Evolutionary conservation across 1,140 invertebrate genomes (phyloP), one percentile per base, ranked within the genome.

Genomic region (Streblospio benedicti): DNA sequence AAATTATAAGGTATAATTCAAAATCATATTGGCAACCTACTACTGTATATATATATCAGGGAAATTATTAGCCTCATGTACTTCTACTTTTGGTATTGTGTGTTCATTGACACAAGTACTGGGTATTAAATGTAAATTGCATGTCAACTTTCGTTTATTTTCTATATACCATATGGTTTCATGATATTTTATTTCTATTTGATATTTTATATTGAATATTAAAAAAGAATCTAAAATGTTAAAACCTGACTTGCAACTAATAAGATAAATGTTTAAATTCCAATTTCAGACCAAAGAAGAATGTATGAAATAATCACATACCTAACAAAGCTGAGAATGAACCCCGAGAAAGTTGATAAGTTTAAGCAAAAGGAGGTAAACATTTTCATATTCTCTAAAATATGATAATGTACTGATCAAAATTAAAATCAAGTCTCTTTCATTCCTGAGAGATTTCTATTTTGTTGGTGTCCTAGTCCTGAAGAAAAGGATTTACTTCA

Each of bases 241-340:
- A 14, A 6, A 6, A 18, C 5, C 23, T 30, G 9, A 4, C n/a
- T 44, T 12, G 18, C 16, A 14, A 33, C 12, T 47, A 12, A 20
- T 47, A 28, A 5, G 32, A 16, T 18, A 25, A 61, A 20, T 28
- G 51, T 51, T 23, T 54, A 57, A 20, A 20, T 32, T 51, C 35
- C 35, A 16, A 30, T 67, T 63, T 28, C 60, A 76, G 75, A 76
- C 66, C 65, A 69, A 28, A 63, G 71, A 57, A 56, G 75, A 54
- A 74, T 75, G 68, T 72, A 71, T 55, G 71, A 76, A 47, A 75
- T 76, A 1, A 58, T 71, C 12, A 54, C 64, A 0, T 76, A 72
- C 53, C 59, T 76, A 33, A 72, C 72, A 32, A 71, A 69, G 45
- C 59, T 76, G n/a, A 57, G 73, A 47, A 57, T 76, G 20, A 68